phyloP scores from a whole-genome alignment of 2,113 vertebrate genomes.

The Anguilla japonica region DNA sequence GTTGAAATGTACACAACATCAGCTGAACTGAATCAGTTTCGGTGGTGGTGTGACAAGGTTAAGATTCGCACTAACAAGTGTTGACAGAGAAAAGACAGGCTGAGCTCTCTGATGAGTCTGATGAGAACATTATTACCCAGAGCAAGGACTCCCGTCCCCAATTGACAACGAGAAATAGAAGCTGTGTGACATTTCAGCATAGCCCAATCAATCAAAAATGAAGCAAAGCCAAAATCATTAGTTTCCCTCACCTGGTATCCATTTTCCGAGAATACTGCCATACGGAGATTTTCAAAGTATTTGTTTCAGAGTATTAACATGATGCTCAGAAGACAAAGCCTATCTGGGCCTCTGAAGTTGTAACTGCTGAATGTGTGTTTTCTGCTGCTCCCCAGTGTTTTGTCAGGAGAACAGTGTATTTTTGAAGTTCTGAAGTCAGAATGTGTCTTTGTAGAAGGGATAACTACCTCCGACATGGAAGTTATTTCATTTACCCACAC shows the following conservation, averaged over 20 bases:
- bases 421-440: background rate
- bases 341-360: background rate
- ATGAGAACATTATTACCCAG: background rate
- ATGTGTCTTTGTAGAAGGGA: background rate
- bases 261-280: background rate
- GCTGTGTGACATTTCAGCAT: background rate
- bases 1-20: background rate
- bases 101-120: background rate
- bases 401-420: background rate
- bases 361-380: background rate
- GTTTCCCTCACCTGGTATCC: background rate
- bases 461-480: background rate
- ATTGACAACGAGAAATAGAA: background rate
- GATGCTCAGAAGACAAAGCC: background rate
- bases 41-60: background rate
- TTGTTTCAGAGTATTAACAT: background rate
- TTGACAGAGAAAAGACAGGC: background rate
- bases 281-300: background rate
- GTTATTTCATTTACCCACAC: background rate
- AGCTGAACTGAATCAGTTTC: background rate
- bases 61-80: background rate
- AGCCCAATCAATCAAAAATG: constrained; percentile 14
- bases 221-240: background rate
- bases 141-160: background rate
- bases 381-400: background rate